phyloP scores from a whole-genome alignment of 2,797 vertebrate species.

The Pangasius sanitwongsei region DNA sequence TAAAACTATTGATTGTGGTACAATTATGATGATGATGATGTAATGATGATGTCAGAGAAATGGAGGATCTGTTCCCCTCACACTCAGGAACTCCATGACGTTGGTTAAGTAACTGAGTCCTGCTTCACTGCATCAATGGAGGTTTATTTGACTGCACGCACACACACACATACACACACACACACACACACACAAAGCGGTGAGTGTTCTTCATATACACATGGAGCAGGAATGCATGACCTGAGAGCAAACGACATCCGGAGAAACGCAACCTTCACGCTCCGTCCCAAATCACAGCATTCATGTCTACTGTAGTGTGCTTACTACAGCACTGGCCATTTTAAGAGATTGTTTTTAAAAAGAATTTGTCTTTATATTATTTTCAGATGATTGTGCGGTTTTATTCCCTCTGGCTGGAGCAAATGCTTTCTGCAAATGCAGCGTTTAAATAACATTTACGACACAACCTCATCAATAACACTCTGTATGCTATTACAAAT shows the following conservation, averaged over 20 bases:
- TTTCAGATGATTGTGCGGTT: no score
- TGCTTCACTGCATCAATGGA: neutral
- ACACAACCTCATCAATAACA: neutral
- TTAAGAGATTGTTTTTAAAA: neutral
- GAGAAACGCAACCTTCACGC: neutral
- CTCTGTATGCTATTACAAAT: neutral
- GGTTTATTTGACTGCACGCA: neutral
- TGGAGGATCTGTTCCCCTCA: neutral
- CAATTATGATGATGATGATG: neutral
- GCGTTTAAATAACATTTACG: neutral
- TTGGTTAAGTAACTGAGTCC: neutral
- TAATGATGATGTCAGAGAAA: conserved; percentile 10
- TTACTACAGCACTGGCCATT: neutral
- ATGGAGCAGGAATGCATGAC: neutral
- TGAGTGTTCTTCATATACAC: conserved; percentile 19
- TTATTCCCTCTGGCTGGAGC: no score
- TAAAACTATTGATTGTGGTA: no score
- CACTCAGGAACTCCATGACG: neutral
- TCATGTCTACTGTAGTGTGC: neutral
- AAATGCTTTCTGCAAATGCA: neutral
- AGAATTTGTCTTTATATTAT: neutral
- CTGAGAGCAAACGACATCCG: conserved; percentile 11
- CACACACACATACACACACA: conserved; percentile 12
- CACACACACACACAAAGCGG: conserved; percentile 21
- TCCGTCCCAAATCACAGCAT: neutral